These are phyloP conservation scores for Trichopoda pennipes DNA, from an alignment of 2,888 invertebrate genomes.

Conservation along the genomic window DNA sequence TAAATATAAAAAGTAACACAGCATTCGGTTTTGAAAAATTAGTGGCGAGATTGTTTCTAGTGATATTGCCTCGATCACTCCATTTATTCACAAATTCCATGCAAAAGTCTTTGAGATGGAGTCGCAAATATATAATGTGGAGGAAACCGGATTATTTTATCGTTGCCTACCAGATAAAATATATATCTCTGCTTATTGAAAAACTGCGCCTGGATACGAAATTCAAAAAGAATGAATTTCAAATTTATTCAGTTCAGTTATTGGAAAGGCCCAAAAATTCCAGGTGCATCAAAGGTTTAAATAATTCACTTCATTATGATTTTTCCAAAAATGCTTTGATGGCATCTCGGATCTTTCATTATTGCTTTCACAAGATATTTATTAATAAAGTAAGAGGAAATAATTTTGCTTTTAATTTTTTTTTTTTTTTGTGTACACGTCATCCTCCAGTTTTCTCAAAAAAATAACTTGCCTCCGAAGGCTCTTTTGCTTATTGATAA, in stretches of 20 bases:
- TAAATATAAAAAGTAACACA: neutral
- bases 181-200: neutral
- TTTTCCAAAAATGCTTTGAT: constrained; percentile 51
- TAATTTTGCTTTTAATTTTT: no score
- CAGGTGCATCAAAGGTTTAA: neutral
- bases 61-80: neutral
- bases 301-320: constrained; percentile 29
- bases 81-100: neutral
- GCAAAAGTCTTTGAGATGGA: neutral
- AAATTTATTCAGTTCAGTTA: neutral
- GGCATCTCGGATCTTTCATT: constrained; percentile 46
- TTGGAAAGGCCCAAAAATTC: constrained; percentile 3
- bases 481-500: constrained; percentile 49
- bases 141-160: neutral
- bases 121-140: constrained; percentile 6
- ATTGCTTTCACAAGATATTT: constrained; percentile 53
- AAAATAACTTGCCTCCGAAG: constrained; percentile 51
- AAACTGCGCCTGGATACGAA: neutral
- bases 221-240: constrained; percentile 1
- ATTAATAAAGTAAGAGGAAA: constrained; percentile 52
- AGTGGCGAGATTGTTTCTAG: neutral
- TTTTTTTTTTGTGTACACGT: no score
- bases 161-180: no score
- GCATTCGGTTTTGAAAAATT: neutral
- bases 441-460: constrained; percentile 34